Evolutionary conservation across 1,140 invertebrate genomes (phyloP).

Genomic region (Oedothorax gibbosus): DNA sequence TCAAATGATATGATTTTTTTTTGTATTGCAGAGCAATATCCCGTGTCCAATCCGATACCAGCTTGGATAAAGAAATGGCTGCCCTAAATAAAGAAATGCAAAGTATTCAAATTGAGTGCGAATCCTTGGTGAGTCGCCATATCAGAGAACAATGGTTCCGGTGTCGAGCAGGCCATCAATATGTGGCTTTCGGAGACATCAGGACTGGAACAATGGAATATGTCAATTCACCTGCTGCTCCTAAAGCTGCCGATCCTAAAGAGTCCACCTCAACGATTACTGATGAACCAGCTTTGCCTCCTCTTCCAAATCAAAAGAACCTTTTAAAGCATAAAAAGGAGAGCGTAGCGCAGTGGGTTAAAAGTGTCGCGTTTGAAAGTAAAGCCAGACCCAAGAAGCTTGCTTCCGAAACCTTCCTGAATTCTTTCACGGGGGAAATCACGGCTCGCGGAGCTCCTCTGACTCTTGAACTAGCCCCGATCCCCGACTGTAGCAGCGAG

Average conservation of each 20-base stretch:
- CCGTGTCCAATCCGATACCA: conserved; percentile 66
- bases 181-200: conserved; percentile 75
- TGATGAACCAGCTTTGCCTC: conserved; percentile 6
- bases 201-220: conserved; percentile 65
- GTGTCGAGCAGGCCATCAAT: conserved; percentile 64
- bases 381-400: conserved; percentile 65
- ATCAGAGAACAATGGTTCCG: conserved; percentile 54
- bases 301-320: conserved; percentile 33
- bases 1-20: too few relatives aligned
- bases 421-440: conserved; percentile 80
- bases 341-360: conserved; percentile 62
- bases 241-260: not conserved
- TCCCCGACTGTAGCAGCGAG: conserved; percentile 64
- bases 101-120: conserved; percentile 72
- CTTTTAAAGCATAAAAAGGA: conserved; percentile 61
- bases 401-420: conserved; percentile 71
- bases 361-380: conserved; percentile 59
- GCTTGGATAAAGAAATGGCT: conserved; percentile 72
- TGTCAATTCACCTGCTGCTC: not conserved
- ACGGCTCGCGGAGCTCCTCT: conserved; percentile 80
- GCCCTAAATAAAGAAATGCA: conserved; percentile 73
- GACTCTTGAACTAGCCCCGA: conserved; percentile 73
- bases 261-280: not conserved
- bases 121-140: conserved; percentile 66
- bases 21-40: conserved; percentile 7